Base-by-base conservation (phyloP, 2,113 vertebrate genomes). In the Lagopus muta region DNA sequence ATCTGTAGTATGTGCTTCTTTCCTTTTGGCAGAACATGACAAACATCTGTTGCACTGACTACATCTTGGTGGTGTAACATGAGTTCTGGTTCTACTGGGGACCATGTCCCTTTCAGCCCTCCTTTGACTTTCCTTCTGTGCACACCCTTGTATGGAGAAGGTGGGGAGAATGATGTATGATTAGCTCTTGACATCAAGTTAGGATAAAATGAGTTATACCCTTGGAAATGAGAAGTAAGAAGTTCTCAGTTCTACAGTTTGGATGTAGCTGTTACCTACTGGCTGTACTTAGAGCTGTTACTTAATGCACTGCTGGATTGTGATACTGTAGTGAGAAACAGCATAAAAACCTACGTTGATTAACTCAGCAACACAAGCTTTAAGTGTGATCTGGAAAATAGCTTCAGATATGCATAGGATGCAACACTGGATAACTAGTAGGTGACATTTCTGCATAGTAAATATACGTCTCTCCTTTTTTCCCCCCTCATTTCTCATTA, bases 371-470 rank as follows among this genome's bases (percentile, higher is more conserved):
- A 14, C 24, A 40, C 11, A 70, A 47, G 17, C 38, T 73, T 78
- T 73, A 70, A 45, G 12, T 8, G 42, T n/a, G 75, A 34, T n/a
- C 73, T 93, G 58, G 90, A 82, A 90, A 87, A 92, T 10, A 84
- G 61, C 74, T 92, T 70, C 48, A 58, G 38, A 45, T 91, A 34
- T 30, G 75, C 50, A 86, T 65, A 77, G 84, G 82, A 90, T 82
- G 79, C 38, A 75, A 64, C 11, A 25, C 40, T 73, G 76, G 54
- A 50, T 81, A 71, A 88, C 50, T 38, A 74, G 76, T 67, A 73
- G 38, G 67, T 71, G 82, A 6, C 89, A 82, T 75, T 81, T 85
- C 90, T 87, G 32, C 14, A 12, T 60, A 89, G 90, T 83, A 91
- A 95, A 92, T 67, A 86, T 3, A 65, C 0, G 4, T 57, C 76